phyloP scores from a whole-genome alignment of 2,113 vertebrate genomes.

The Aix galericulata region DNA sequence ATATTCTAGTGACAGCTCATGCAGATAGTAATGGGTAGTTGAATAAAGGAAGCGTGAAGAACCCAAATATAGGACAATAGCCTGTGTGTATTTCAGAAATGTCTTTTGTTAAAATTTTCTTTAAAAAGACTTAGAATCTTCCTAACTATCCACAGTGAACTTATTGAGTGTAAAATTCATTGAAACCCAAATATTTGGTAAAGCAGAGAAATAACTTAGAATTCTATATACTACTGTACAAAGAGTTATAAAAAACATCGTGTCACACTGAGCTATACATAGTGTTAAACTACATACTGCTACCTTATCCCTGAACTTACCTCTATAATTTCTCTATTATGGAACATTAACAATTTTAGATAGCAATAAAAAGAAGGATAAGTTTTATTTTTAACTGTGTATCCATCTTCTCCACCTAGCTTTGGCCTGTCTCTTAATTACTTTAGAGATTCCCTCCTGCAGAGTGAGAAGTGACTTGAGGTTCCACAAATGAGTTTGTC shows the following conservation, averaged over 20 bases:
- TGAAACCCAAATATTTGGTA: background rate
- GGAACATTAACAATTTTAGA: background rate
- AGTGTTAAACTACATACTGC: background rate
- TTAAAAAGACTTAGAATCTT: background rate
- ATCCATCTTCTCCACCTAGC: background rate
- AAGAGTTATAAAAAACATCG: background rate
- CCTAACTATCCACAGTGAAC: background rate
- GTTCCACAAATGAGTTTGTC: background rate
- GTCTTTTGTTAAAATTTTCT: background rate
- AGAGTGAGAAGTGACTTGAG: background rate
- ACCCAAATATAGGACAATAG: background rate
- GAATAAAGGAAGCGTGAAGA: background rate
- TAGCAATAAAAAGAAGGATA: background rate
- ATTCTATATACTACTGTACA: background rate
- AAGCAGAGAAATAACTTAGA: background rate
- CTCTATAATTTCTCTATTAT: background rate
- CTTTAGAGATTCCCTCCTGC: background rate
- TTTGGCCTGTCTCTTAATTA: background rate
- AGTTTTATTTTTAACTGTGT: background rate
- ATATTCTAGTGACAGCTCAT: background rate
- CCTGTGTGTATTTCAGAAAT: background rate
- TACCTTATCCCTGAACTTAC: background rate
- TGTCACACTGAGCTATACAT: background rate
- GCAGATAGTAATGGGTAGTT: background rate
- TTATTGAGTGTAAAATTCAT: background rate